These are phyloP conservation scores for Decapterus maruadsi DNA, from an alignment of 2,797 vertebrate species.

Conservation along the genomic window DNA sequence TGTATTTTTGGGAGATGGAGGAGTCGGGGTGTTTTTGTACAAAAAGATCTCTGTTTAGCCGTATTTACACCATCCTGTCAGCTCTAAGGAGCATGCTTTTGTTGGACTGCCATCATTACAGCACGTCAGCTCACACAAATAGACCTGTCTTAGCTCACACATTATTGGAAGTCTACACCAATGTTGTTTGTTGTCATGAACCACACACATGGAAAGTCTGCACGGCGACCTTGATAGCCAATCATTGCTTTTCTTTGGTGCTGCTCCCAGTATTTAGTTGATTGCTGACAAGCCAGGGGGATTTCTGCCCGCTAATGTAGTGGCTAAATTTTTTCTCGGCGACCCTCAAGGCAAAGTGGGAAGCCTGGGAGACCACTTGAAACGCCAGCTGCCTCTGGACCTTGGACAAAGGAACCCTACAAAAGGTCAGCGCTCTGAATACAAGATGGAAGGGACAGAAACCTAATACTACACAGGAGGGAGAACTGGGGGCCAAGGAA, in stretches of 20 bases:
- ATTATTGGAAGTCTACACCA: constrained; percentile 54
- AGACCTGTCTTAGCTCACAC: constrained; percentile 62
- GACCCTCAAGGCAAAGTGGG: constrained; percentile 40
- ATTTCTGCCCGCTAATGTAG: constrained; percentile 49
- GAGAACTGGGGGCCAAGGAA: constrained; percentile 55
- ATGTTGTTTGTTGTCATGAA: constrained; percentile 70
- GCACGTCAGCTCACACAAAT: constrained; percentile 65
- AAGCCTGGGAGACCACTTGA: constrained; percentile 58
- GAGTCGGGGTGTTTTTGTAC: constrained; percentile 25
- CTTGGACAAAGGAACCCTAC: constrained; percentile 54
- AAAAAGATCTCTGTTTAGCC: constrained; percentile 59
- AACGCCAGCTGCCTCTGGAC: constrained; percentile 59
- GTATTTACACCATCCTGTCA: constrained; percentile 57
- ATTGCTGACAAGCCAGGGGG: constrained; percentile 68
- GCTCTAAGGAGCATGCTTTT: constrained; percentile 70
- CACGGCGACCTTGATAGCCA: constrained; percentile 46
- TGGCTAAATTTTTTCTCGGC: constrained; percentile 47
- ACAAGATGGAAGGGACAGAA: constrained; percentile 68
- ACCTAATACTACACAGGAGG: constrained; percentile 75
- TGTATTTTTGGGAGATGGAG: constrained; percentile 43
- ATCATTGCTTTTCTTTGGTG: constrained; percentile 54
- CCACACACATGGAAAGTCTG: constrained; percentile 56
- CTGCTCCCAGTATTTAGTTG: constrained; percentile 55
- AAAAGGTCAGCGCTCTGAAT: constrained; percentile 54
- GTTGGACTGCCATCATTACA: constrained; percentile 62